A percentile compares a stretch with the other conserved stretches of the same genome.
These are phyloP conservation scores for Zosterops hypoxanthus DNA, from an alignment of 2,113 vertebrate species.

Conservation along the genomic window DNA sequence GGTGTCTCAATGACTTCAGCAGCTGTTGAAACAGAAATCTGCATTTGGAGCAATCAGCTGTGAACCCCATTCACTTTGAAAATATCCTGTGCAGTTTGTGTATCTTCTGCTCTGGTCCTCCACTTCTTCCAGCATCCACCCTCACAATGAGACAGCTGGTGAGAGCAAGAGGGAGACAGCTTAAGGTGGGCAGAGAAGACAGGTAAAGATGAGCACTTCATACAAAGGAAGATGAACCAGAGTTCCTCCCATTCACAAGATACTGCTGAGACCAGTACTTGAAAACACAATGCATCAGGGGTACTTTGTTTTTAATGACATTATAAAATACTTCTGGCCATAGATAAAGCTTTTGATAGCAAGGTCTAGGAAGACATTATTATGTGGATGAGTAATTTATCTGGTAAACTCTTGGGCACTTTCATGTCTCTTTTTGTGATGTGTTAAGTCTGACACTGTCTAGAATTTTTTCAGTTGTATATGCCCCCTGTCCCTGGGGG, in stretches of 20 bases:
- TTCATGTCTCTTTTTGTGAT: neutral
- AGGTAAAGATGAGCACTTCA: neutral
- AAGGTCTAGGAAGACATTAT: neutral
- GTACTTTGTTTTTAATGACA: neutral
- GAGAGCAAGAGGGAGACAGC: neutral
- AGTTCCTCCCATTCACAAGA: neutral
- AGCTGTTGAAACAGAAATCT: neutral
- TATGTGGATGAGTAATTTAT: neutral
- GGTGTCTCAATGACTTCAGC: neutral
- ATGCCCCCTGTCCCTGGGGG: neutral
- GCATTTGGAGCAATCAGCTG: neutral
- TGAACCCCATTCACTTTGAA: neutral
- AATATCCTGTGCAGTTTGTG: neutral
- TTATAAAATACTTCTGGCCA: neutral
- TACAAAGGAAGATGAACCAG: neutral
- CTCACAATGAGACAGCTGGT: neutral
- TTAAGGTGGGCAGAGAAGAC: neutral
- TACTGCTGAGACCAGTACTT: neutral
- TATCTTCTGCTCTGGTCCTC: neutral
- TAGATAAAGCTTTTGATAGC: neutral
- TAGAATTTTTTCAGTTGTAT: neutral
- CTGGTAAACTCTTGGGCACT: neutral
- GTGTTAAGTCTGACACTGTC: neutral
- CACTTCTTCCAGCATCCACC: neutral
- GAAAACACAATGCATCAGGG: neutral